Evolutionary conservation across 2,113 vertebrate genomes (phyloP).

Genomic region (Phycodurus eques): DNA sequence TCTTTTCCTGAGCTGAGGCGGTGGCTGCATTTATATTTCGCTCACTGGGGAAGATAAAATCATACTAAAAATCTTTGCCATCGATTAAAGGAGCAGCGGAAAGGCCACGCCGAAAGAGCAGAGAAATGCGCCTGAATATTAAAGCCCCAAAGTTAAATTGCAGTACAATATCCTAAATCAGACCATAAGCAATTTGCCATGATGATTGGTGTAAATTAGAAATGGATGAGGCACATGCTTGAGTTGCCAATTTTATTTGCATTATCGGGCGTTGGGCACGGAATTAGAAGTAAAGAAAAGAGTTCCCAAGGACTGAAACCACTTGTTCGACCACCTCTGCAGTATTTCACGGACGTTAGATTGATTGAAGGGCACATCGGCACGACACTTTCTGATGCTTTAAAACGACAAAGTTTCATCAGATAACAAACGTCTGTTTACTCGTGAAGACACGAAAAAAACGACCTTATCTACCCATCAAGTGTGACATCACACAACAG

Average conservation of each 20-base stretch:
- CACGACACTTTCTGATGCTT: too few species aligned
- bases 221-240: neutral
- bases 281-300: neutral
- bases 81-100: constrained; percentile 37
- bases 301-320: neutral
- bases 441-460: too few species aligned
- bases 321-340: too few species aligned
- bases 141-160: neutral
- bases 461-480: too few species aligned
- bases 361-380: too few species aligned
- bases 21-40: constrained; percentile 48
- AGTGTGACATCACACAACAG: too few species aligned
- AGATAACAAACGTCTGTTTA: too few species aligned
- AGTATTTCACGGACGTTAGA: too few species aligned
- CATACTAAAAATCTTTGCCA: constrained; percentile 29
- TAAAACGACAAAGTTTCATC: too few species aligned
- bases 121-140: constrained; percentile 31
- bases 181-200: too few species aligned
- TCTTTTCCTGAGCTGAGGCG: constrained; percentile 16
- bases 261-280: neutral
- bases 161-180: neutral
- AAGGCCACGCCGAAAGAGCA: constrained; percentile 30
- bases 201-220: neutral
- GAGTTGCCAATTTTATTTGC: neutral
- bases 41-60: constrained; percentile 33